Conservation (phyloP, 2,888 invertebrate genomes). For the Pomacea canaliculata region DNA sequence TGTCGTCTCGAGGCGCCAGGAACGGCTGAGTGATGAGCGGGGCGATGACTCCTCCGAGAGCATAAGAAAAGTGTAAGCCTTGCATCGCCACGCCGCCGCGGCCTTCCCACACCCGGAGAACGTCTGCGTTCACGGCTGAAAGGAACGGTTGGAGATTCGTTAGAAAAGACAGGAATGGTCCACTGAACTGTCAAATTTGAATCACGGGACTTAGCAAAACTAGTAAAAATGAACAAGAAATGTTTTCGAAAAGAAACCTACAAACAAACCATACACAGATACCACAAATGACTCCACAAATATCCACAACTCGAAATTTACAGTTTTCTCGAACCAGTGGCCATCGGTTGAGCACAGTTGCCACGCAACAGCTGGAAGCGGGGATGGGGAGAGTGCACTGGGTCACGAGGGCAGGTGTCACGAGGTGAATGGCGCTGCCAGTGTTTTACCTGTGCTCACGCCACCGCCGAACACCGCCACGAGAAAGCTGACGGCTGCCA, state of each 20-base stretch:
- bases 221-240: background rate
- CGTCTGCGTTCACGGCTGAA: conserved; percentile 65
- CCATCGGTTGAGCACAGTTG: too few species aligned
- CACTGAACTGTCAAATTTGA: background rate
- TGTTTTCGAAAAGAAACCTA: background rate
- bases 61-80: conserved; percentile 70
- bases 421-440: too few species aligned
- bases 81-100: conserved; percentile 70
- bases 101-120: conserved; percentile 63
- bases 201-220: background rate
- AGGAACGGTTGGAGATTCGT: background rate
- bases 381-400: too few species aligned
- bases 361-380: too few species aligned
- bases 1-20: conserved; percentile 38
- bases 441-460: too few species aligned
- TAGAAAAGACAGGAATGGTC: background rate
- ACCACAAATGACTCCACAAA: too few species aligned
- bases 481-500: too few species aligned
- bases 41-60: conserved; percentile 70
- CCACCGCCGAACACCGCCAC: too few species aligned
- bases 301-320: too few species aligned
- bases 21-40: conserved; percentile 70
- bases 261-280: background rate
- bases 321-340: too few species aligned
- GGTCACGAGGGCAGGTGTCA: too few species aligned